Conservation (phyloP, 2,113 vertebrate species). For the Hippolais icterina region DNA sequence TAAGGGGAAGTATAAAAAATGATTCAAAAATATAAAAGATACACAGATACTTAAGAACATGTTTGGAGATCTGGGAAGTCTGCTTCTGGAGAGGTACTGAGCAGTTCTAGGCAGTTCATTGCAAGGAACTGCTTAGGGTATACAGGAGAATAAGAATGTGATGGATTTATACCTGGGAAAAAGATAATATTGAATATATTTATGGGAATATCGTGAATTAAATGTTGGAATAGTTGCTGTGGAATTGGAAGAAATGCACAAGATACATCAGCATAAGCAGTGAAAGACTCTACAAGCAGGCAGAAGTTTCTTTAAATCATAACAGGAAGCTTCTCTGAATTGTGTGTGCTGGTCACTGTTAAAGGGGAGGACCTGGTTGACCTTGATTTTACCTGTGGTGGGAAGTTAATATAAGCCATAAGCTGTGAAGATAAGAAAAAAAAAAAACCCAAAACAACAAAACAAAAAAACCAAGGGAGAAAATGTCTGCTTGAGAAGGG, state of each 20-base stretch:
- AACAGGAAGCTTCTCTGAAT: not conserved
- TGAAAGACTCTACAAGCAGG: not conserved
- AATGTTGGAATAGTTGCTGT: not conserved
- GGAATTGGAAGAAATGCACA: not conserved
- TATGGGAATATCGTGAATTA: not conserved
- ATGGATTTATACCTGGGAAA: not conserved
- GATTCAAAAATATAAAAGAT: not conserved
- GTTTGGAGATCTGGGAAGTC: not conserved
- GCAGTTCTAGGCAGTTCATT: not conserved
- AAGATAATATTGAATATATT: not conserved
- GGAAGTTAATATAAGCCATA: not conserved
- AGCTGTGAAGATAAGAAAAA: not conserved
- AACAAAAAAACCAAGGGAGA: not conserved
- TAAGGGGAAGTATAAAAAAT: fast-evolving
- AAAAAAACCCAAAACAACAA: not conserved
- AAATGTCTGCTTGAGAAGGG: not conserved
- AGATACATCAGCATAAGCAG: not conserved
- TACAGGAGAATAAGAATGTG: not conserved
- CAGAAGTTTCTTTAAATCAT: not conserved
- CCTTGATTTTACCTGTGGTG: not conserved
- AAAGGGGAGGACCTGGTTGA: not conserved
- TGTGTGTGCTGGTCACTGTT: not conserved
- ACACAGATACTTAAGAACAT: not conserved
- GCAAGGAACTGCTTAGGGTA: not conserved
- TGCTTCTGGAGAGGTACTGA: not conserved